Conservation (phyloP, 92 coral and sea anemone genomes). For the Isaurus tuberculatus region DNA sequence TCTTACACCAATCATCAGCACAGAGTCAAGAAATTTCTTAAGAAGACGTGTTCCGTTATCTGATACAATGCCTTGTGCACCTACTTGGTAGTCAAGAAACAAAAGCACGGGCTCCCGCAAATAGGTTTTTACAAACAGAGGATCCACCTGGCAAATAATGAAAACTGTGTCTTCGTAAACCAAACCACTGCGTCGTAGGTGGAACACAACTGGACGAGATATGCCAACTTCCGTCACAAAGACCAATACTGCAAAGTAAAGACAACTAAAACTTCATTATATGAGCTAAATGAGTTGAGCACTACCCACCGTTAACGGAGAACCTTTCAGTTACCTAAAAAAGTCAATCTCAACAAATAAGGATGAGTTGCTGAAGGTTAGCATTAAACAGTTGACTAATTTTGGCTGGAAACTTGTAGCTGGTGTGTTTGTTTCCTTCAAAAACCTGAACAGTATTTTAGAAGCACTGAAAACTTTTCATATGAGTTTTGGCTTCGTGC, state of each 20-base stretch:
- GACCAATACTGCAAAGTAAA: slow-evolving; percentile 34
- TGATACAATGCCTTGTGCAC: not conserved
- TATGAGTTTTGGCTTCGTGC: too few species aligned
- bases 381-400: too few species aligned
- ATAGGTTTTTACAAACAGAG: not conserved
- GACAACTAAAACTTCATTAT: too few species aligned
- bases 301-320: too few species aligned
- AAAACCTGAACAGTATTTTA: too few species aligned
- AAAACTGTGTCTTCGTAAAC: slow-evolving; percentile 19
- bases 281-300: too few species aligned
- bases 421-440: too few species aligned
- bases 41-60: not conserved
- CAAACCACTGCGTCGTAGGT: slow-evolving; percentile 8
- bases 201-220: slow-evolving; percentile 18
- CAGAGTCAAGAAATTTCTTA: slow-evolving; percentile 8
- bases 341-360: too few species aligned
- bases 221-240: not conserved
- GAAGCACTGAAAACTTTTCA: too few species aligned
- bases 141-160: slow-evolving; percentile 14
- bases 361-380: too few species aligned
- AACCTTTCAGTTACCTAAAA: too few species aligned
- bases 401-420: too few species aligned
- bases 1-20: slow-evolving; percentile 17
- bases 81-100: not conserved
- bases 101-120: not conserved